Evolutionary conservation across 2,888 invertebrate species (phyloP).

Genomic region (Zele albiditarsus): DNA sequence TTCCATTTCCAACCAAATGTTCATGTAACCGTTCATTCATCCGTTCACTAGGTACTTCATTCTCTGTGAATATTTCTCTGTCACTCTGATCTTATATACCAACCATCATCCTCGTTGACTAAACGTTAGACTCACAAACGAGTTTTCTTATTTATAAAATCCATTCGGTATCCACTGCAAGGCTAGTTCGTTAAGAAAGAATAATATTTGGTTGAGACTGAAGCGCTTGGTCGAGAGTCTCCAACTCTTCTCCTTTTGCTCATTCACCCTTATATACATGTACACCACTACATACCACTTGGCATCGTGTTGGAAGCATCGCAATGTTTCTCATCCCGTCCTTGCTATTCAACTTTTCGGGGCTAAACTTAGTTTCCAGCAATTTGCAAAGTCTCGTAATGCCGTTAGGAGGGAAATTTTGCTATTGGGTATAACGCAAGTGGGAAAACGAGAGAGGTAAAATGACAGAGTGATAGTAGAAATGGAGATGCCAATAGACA

Average conservation of each 20-base stretch:
- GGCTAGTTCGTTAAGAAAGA: constrained; percentile 58
- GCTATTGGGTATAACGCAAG: constrained; percentile 24
- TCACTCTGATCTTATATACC: constrained; percentile 18
- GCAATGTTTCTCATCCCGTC: constrained; percentile 22
- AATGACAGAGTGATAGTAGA: constrained; percentile 8
- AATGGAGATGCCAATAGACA: constrained; percentile 5
- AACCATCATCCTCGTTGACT: not conserved
- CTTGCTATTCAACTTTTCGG: constrained; percentile 29
- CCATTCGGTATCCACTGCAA: constrained; percentile 40
- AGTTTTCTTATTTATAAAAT: constrained; percentile 38
- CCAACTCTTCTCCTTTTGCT: constrained; percentile 5
- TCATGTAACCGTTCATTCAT: constrained; percentile 38
- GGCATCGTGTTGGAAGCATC: constrained; percentile 28
- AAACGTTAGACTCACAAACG: not conserved
- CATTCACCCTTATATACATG: not conserved
- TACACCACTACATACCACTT: constrained; percentile 21
- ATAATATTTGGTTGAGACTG: constrained; percentile 56
- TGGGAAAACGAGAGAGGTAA: not conserved
- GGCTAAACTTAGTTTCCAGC: constrained; percentile 39
- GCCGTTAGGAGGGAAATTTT: constrained; percentile 41
- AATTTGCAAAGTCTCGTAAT: constrained; percentile 52
- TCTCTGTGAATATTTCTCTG: constrained; percentile 27
- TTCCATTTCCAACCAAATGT: constrained; percentile 33
- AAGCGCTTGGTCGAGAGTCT: constrained; percentile 15
- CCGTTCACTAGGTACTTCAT: constrained; percentile 34